Evolutionary conservation across 2,888 invertebrate genomes (phyloP).

Genomic region (Heliconius ismenius): DNA sequence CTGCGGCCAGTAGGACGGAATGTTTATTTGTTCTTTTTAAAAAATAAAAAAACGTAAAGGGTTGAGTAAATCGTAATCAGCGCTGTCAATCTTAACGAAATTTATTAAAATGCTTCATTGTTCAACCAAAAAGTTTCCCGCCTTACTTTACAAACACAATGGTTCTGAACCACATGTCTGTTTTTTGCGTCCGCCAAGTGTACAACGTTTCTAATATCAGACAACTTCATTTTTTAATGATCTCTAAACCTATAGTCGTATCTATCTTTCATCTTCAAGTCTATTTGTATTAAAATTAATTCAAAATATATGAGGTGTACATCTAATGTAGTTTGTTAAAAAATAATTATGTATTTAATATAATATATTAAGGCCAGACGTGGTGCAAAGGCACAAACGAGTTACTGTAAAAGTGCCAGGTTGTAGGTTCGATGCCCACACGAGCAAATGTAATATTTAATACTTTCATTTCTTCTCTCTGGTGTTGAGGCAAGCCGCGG

Average conservation of each 20-base stretch:
- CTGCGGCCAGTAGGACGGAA: constrained; percentile 14
- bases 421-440: too few relatives aligned
- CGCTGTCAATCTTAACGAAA: constrained; percentile 79
- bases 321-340: neutral
- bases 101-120: constrained; percentile 77
- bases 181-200: constrained; percentile 68
- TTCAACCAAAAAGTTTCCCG: constrained; percentile 73
- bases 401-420: too few relatives aligned
- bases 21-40: constrained; percentile 34
- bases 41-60: constrained; percentile 52
- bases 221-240: constrained; percentile 66
- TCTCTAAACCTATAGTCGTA: constrained; percentile 66
- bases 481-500: too few relatives aligned
- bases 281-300: constrained; percentile 38
- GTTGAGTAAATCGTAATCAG: constrained; percentile 68
- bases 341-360: neutral
- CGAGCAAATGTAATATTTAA: too few relatives aligned
- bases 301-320: neutral
- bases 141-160: constrained; percentile 73
- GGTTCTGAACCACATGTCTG: constrained; percentile 65
- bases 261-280: constrained; percentile 57
- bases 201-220: constrained; percentile 66
- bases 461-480: too few relatives aligned
- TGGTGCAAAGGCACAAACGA: too few relatives aligned
- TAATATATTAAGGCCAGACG: too few relatives aligned